Conservation (phyloP, 2,113 vertebrate species). For the Cichladusa arquata region DNA sequence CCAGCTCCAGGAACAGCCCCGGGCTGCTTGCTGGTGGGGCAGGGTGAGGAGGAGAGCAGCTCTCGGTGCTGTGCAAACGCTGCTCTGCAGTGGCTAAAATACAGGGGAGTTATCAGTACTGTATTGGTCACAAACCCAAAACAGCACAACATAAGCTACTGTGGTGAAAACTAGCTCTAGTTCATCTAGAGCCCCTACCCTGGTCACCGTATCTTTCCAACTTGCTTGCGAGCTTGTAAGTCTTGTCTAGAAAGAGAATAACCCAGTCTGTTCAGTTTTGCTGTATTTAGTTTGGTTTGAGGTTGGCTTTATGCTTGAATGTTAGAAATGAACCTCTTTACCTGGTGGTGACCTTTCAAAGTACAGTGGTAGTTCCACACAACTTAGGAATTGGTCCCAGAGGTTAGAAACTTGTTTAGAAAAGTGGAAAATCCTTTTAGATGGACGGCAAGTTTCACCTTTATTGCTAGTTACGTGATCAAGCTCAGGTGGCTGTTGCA, state of each 20-base stretch:
- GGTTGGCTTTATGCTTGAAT: background rate
- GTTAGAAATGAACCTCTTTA: background rate
- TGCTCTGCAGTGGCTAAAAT: no score
- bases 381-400: background rate
- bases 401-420: background rate
- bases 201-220: background rate
- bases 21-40: no score
- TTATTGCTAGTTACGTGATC: fast-evolving
- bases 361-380: background rate
- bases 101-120: no score
- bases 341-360: background rate
- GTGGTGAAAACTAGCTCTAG: background rate
- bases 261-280: background rate
- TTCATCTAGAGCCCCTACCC: background rate
- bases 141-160: no score
- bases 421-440: background rate
- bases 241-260: background rate
- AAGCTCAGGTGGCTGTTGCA: background rate
- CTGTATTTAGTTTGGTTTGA: background rate
- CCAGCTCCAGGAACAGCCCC: no score
- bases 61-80: no score
- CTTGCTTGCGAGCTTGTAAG: background rate
- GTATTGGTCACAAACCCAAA: no score
- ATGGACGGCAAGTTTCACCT: background rate
- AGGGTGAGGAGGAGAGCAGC: no score